Evolutionary conservation across 1,140 invertebrate genomes (phyloP).

Genomic region (Holotrichia oblita): DNA sequence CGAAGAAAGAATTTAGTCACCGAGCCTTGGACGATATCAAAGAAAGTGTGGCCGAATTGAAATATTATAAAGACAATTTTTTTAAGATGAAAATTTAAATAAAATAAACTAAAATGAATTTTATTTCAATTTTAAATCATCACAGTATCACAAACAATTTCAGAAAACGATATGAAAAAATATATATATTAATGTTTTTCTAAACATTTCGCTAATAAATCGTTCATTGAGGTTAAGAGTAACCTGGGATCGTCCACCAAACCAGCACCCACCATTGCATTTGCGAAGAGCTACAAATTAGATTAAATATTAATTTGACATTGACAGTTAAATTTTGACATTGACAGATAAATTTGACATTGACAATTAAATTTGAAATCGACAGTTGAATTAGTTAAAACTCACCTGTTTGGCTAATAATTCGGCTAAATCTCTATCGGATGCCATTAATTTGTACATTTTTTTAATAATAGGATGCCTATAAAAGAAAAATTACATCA

Average conservation of each 20-base stretch:
- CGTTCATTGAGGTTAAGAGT: slow-evolving; percentile 86
- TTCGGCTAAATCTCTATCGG: slow-evolving; percentile 82
- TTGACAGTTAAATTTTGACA: slow-evolving; percentile 26
- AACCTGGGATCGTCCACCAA: slow-evolving; percentile 91
- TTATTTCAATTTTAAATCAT: neutral
- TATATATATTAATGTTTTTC: slow-evolving; percentile 73
- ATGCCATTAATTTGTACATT: slow-evolving; percentile 76
- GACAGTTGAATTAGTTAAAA: slow-evolving; percentile 18
- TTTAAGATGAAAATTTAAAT: slow-evolving; percentile 48
- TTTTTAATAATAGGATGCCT: slow-evolving; percentile 94
- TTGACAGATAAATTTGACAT: slow-evolving; percentile 28
- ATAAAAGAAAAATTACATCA: slow-evolving; percentile 54
- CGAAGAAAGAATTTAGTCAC: slow-evolving; percentile 75
- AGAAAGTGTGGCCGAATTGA: slow-evolving; percentile 86
- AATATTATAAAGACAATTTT: slow-evolving; percentile 62
- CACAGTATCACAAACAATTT: neutral
- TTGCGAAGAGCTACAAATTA: slow-evolving; percentile 80
- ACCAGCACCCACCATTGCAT: slow-evolving; percentile 95
- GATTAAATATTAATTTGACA: slow-evolving; percentile 35
- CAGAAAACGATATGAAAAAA: slow-evolving; percentile 9
- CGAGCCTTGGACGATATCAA: slow-evolving; percentile 84
- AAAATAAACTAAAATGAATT: neutral
- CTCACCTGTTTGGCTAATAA: slow-evolving; percentile 85
- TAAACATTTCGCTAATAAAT: slow-evolving; percentile 83
- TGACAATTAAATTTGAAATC: too few relatives aligned